Evolutionary conservation across 1,140 invertebrate genomes (phyloP), one percentile per base, ranked within the genome.

Genomic region (Neuroterus valhalla): DNA sequence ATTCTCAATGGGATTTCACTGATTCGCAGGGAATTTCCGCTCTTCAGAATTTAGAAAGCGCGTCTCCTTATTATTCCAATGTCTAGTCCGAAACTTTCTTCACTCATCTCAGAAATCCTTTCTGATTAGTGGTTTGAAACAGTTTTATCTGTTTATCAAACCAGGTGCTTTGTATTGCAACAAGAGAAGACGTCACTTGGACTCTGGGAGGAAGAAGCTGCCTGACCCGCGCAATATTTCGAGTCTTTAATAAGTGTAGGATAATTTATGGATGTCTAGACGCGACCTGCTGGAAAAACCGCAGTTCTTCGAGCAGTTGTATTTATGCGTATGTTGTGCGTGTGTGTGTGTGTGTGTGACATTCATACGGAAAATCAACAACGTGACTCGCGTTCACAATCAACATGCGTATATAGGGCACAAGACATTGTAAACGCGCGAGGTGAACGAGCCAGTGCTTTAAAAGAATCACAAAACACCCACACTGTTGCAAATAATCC

Each of bases 291-390:
- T 38, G 2, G 52, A 23, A 31, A 55, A 62, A 62, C 11, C 52
- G 10, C 4, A 26, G 52, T 21, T 62, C 19, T 55, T 12, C 10
- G 8, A 3, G n/a, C n/a, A n/a, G n/a, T n/a, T n/a, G n/a, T n/a
- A n/a, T n/a, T n/a, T n/a, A n/a, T n/a, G n/a, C n/a, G n/a, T 2
- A 26, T 21, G 26, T 6, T 23, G 12, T 62, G 14, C 3, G 15
- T 31, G 31, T 62, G 10, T 31, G 31, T 15, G 55, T n/a, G 46
- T n/a, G 50, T 2, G 19, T 62, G 23, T 23, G 52, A 55, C 52
- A n/a, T 55, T 62, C 55, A 62, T 62, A 38, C 15, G 55, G 55
- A 62, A 62, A 62, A 62, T 14, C 55, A 62, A 62, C n/a, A 38
- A 62, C 55, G 55, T 62, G 26, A 38, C 26, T 11, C 14, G 55